Evolutionary conservation across 2,113 vertebrate genomes (phyloP).

Genomic region (Procavia capensis): DNA sequence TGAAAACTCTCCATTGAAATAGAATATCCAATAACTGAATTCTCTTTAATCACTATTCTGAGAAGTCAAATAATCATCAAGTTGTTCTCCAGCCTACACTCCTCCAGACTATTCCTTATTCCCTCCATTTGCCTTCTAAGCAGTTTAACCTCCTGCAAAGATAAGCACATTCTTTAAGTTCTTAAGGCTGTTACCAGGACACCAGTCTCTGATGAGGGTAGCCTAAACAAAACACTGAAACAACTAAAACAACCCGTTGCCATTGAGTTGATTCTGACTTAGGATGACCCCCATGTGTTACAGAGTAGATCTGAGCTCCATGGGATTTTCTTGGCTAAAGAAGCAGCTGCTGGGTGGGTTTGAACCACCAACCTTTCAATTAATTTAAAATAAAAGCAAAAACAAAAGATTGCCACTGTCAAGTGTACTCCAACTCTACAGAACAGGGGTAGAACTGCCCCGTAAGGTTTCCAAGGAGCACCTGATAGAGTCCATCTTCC

Average conservation of each 20-base stretch:
- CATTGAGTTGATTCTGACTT: too few relatives aligned
- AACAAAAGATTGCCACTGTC: too few relatives aligned
- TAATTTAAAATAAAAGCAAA: too few relatives aligned
- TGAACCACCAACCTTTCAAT: neutral
- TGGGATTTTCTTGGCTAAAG: neutral
- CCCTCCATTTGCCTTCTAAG: neutral
- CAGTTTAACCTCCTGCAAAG: neutral
- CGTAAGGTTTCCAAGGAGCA: too few relatives aligned
- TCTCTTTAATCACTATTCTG: conserved; percentile 23
- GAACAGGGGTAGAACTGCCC: too few relatives aligned
- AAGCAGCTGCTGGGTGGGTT: neutral
- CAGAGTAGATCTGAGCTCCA: too few relatives aligned
- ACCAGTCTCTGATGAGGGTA: neutral
- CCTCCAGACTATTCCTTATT: neutral
- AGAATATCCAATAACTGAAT: neutral
- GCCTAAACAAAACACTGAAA: neutral
- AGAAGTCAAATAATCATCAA: conserved; percentile 15
- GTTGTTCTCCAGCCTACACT: neutral
- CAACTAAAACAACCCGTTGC: neutral
- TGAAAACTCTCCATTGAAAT: neutral
- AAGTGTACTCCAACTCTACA: too few relatives aligned
- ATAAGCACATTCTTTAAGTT: neutral
- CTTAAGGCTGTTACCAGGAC: neutral
- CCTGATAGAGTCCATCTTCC: too few relatives aligned
- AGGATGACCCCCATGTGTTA: too few relatives aligned